Conservation (phyloP, 2,797 vertebrate genomes). For the Diceros bicornis region DNA sequence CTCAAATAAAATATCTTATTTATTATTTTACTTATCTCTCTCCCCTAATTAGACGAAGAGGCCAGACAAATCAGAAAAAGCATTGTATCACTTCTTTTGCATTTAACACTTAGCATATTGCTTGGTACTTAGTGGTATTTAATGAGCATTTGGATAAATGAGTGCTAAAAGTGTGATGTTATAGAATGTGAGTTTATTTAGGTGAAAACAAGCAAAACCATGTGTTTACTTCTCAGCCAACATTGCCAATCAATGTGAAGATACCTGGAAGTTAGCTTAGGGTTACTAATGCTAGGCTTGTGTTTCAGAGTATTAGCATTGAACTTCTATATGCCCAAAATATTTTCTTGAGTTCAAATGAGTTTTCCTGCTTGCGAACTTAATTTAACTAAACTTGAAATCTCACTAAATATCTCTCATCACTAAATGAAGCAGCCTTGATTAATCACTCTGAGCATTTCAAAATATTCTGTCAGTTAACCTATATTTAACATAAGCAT, state of each 20-base stretch:
- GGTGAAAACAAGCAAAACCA: background rate
- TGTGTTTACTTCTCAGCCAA: background rate
- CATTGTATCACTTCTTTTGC: background rate
- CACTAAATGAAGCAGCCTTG: conserved; percentile 81
- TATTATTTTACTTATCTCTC: background rate
- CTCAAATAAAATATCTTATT: background rate
- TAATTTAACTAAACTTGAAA: conserved; percentile 81
- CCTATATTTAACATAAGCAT: conserved; percentile 83
- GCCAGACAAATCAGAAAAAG: background rate
- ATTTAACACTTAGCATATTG: background rate
- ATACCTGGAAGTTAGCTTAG: background rate
- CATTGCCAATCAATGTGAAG: background rate
- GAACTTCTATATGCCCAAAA: conserved; percentile 59
- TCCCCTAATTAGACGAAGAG: background rate
- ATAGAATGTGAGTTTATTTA: background rate
- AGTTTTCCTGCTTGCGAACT: conserved; percentile 73
- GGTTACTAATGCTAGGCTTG: background rate
- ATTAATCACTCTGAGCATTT: conserved; percentile 82
- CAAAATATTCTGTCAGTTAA: conserved; percentile 80
- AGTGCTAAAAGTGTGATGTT: background rate
- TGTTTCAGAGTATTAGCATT: conserved; percentile 4
- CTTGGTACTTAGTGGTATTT: background rate
- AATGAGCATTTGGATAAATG: background rate
- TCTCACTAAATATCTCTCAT: conserved; percentile 79
- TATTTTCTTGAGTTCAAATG: conserved; percentile 75